Percentiles rank a stretch among this genome's conserved stretches.
These are phyloP conservation scores for Pituophis catenifer DNA, from an alignment of 2,113 vertebrate genomes.

Conservation along the genomic window DNA sequence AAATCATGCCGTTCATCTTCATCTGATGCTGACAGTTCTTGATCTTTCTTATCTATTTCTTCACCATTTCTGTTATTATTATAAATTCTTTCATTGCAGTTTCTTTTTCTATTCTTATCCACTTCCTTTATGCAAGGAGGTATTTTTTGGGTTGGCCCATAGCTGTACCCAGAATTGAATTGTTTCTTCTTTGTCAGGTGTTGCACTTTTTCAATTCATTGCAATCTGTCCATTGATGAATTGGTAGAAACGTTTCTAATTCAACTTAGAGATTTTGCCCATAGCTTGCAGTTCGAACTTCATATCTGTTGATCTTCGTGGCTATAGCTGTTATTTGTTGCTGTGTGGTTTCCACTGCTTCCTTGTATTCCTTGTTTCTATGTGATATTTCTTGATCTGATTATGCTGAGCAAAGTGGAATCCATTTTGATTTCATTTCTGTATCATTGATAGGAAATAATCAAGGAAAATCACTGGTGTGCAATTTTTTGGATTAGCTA, in stretches of 20 bases:
- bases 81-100: not conserved
- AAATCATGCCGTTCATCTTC: not conserved
- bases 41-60: not conserved
- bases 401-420: not conserved
- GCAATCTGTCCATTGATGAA: not conserved
- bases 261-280: not conserved
- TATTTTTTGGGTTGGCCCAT: not conserved
- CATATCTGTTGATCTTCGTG: not conserved
- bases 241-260: not conserved
- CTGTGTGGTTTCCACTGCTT: not conserved
- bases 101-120: not conserved
- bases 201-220: not conserved
- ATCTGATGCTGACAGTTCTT: not conserved
- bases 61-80: not conserved
- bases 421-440: not conserved
- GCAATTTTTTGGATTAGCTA: not conserved
- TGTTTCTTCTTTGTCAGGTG: not conserved
- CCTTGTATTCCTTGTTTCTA: not conserved
- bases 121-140: not conserved
- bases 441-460: not conserved
- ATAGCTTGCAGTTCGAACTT: not conserved
- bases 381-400: not conserved
- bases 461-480: not conserved
- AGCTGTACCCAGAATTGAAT: not conserved
- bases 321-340: not conserved